A percentile compares a stretch with the other conserved stretches of the same genome.
These are phyloP conservation scores for Didymodactylos carnosus DNA, from an alignment of 2,888 invertebrate genomes.

Conservation along the genomic window DNA sequence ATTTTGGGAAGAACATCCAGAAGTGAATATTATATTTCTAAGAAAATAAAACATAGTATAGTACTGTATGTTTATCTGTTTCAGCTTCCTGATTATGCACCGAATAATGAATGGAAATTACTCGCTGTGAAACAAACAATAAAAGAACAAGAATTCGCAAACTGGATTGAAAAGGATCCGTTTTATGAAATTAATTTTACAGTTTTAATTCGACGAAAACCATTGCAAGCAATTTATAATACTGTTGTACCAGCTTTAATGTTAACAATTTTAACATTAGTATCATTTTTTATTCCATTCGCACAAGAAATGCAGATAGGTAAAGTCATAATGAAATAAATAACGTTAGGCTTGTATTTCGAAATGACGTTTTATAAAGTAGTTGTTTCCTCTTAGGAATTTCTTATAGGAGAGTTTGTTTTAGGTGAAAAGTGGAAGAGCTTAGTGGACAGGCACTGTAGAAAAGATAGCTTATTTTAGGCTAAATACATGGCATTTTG, in stretches of 20 bases:
- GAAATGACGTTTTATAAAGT: too few species aligned
- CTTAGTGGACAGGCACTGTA: too few species aligned
- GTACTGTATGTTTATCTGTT: too few species aligned
- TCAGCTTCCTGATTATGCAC: slow-evolving; percentile 4
- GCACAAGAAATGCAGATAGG: slow-evolving; percentile 14
- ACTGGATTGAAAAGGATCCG: slow-evolving; percentile 10
- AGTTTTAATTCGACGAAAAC: slow-evolving; percentile 11
- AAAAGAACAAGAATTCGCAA: not conserved
- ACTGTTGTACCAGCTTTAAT: slow-evolving; percentile 13
- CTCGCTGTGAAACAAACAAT: not conserved
- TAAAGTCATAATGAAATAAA: too few species aligned
- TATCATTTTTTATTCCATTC: slow-evolving; percentile 15
- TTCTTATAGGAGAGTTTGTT: too few species aligned
- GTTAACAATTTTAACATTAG: slow-evolving; percentile 5
- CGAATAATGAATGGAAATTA: slow-evolving; percentile 14
- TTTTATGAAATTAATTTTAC: slow-evolving; percentile 11
- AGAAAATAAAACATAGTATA: too few species aligned
- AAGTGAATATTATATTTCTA: too few species aligned
- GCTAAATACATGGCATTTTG: too few species aligned
- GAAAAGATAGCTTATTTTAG: too few species aligned
- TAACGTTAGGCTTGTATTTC: too few species aligned
- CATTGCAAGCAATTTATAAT: slow-evolving; percentile 12
- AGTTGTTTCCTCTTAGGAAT: too few species aligned
- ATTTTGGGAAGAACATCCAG: not conserved
- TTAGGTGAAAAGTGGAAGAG: too few species aligned